Conservation (phyloP, 2,797 vertebrate genomes). For the Gymnothorax reevesii region DNA sequence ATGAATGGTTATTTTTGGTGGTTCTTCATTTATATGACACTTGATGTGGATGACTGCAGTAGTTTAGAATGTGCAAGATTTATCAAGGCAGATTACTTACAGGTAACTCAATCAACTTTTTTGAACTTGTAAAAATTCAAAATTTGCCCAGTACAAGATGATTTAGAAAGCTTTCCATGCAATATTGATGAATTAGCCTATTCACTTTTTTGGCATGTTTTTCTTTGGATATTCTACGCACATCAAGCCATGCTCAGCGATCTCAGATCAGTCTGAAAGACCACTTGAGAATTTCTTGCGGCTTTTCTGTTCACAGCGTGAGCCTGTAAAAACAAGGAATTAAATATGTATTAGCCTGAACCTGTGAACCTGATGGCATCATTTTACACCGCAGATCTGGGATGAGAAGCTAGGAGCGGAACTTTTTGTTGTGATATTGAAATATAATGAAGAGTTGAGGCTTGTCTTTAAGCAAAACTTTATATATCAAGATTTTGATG, state of each 20-base stretch:
- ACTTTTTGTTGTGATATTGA: neutral
- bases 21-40: no score
- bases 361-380: neutral
- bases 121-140: no score
- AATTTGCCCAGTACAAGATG: no score
- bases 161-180: no score
- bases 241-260: neutral
- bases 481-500: no score
- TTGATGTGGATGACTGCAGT: no score
- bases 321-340: neutral
- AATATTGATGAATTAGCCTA: no score
- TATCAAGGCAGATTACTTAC: no score
- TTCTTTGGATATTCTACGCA: neutral
- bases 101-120: no score
- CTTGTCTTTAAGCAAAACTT: neutral
- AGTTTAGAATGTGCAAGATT: no score
- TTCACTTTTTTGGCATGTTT: neutral
- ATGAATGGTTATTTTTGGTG: no score
- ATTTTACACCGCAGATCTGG: neutral
- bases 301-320: neutral
- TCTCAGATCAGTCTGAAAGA: neutral
- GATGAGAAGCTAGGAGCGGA: neutral
- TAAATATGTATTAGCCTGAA: neutral
- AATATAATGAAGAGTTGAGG: slow-evolving; percentile 8
- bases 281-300: neutral